Percentiles rank a stretch among this genome's conserved stretches.
These are phyloP conservation scores for Saimiri boliviensis DNA, from an alignment of 2,113 vertebrate genomes.

Conservation along the genomic window DNA sequence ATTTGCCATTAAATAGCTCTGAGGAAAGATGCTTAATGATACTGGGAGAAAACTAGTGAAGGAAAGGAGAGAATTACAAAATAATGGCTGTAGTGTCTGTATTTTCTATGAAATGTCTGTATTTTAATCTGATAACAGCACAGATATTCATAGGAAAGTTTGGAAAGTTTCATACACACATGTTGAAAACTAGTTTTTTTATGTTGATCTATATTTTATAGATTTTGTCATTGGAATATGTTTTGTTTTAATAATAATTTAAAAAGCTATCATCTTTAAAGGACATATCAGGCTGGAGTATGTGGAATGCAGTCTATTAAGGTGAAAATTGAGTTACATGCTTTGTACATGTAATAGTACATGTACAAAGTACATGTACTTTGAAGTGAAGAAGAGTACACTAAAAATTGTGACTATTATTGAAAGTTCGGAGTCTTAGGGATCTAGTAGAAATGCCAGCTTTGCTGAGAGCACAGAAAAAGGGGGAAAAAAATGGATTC, in stretches of 20 bases:
- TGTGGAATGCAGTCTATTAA: neutral
- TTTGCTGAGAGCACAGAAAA: neutral
- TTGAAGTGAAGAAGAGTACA: neutral
- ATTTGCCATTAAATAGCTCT: neutral
- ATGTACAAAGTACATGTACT: too few relatives aligned
- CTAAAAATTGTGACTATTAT: neutral
- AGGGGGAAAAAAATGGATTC: neutral
- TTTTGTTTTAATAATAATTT: neutral
- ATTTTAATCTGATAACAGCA: neutral
- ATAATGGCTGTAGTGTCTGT: neutral
- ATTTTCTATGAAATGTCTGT: neutral
- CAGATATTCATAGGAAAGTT: neutral
- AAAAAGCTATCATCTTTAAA: neutral
- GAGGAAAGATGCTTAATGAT: neutral
- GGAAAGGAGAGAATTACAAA: neutral
- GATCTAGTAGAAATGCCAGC: neutral
- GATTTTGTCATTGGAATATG: neutral
- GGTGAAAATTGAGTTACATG: too few relatives aligned
- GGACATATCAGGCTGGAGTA: neutral
- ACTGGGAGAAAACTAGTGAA: neutral
- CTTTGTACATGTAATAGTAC: too few relatives aligned
- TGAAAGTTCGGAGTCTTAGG: neutral
- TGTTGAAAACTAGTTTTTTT: neutral
- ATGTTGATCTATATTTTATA: neutral
- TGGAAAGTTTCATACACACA: neutral